phyloP scores from a whole-genome alignment of 2,888 invertebrate genomes.

The Bimastos eiseni region DNA sequence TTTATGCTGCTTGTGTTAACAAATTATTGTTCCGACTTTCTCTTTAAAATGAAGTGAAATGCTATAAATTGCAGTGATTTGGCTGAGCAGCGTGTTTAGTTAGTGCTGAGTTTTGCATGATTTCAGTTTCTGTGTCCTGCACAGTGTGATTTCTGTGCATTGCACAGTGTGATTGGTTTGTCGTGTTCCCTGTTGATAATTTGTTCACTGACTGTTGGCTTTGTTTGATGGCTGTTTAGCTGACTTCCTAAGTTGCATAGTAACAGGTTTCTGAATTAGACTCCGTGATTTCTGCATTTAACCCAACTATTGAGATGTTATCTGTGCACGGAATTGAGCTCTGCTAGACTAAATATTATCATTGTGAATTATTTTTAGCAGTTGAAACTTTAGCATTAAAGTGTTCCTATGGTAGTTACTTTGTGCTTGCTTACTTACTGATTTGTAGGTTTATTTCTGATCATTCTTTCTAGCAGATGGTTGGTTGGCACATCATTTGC shows the following conservation, averaged over 20 bases:
- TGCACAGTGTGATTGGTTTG: neutral
- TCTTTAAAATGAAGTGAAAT: no score
- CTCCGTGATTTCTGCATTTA: neutral
- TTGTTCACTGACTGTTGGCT: neutral
- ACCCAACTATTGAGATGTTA: no score
- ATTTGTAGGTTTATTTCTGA: neutral
- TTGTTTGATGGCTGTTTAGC: neutral
- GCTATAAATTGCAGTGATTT: no score
- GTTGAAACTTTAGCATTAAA: neutral
- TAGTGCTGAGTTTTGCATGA: neutral
- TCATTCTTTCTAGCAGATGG: neutral
- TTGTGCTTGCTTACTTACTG: neutral
- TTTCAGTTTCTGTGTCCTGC: neutral
- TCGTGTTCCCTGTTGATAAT: neutral
- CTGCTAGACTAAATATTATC: neutral
- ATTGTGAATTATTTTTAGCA: neutral
- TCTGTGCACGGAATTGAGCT: neutral
- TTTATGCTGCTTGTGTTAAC: no score
- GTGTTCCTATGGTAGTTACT: slow-evolving; percentile 5
- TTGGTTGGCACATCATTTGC: neutral
- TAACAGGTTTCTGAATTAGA: neutral
- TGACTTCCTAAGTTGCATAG: neutral
- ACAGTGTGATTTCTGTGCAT: neutral
- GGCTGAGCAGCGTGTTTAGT: neutral
- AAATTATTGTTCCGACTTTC: no score